Base-by-base conservation (phyloP, 2,797 vertebrate genomes). In the Crocidura indochinensis region DNA sequence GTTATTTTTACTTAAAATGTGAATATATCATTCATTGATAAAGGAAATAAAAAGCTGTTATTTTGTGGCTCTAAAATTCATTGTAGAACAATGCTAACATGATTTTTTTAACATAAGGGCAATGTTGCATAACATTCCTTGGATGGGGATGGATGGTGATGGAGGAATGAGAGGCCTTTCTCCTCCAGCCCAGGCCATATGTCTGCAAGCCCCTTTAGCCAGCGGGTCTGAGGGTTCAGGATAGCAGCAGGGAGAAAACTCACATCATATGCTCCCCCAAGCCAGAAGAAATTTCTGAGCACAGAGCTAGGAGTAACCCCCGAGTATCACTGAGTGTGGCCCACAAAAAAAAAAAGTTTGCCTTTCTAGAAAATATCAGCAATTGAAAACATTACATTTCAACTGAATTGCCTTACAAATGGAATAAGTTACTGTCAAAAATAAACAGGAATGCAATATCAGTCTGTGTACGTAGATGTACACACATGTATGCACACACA, bases 1-100 rank as follows among this genome's bases (percentile, higher is more conserved):
- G 44, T 90, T 84, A 44, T 68, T 91, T 67, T 93, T 79, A 44
- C 38, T 78, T 88, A 65, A 78, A 81, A 73, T 82, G 24, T 78
- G 84, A 92, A 38, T n/a, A 69, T 17, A 7, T 76, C 49, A 17
- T 85, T 3, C 14, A 46, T 84, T 87, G 79, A 65, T 11, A 14
- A 38, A 26, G 84, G 80, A 87, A 87, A 38, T 72, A 93, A 93
- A 90, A 49, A 10, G 72, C 84, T 17, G 14, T 27, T 71, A 60
- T 17, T 88, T 84, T 77, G 26, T 84, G 44, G 53, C 60, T 77
- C 24, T 88, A 29, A 87, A 87, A 73, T 51, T 68, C 9, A 62
- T 85, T 10, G 69, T 75, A 84, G 20, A 68, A 80, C 22, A 91
- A 38, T 74, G 81, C 19, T 60, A 60, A 60, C 7, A 19, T 19